Conservation (phyloP, 2,113 vertebrate genomes). For the Eonycteris spelaea region DNA sequence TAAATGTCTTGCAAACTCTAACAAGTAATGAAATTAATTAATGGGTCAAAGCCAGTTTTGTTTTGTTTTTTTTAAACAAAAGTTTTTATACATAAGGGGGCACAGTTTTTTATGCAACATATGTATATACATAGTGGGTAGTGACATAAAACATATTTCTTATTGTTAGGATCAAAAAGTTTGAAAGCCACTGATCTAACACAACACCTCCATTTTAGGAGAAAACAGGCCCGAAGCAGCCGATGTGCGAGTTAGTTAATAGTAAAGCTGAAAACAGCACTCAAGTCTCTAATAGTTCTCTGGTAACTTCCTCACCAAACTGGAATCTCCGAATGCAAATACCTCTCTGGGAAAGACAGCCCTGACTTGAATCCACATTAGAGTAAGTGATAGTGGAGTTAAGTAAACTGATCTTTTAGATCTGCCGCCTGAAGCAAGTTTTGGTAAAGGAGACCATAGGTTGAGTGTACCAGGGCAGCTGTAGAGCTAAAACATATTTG, state of each 20-base stretch:
- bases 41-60: not conserved
- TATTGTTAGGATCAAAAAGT: not conserved
- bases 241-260: not conserved
- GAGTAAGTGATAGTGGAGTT: not conserved
- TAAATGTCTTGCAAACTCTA: not conserved
- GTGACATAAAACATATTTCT: not conserved
- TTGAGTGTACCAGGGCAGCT: not conserved
- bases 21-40: not conserved
- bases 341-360: constrained; percentile 28
- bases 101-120: not conserved
- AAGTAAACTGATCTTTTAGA: constrained; percentile 9
- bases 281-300: constrained; percentile 13
- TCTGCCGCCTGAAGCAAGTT: constrained; percentile 27
- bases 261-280: not conserved
- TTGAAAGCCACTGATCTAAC: not conserved
- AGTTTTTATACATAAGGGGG: not conserved
- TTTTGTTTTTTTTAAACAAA: not conserved
- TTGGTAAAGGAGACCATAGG: not conserved
- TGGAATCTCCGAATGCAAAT: constrained; percentile 9
- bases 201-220: not conserved
- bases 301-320: constrained; percentile 59
- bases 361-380: not conserved
- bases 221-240: not conserved
- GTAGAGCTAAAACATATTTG: not conserved
- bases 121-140: not conserved